Evolutionary conservation across 2,113 vertebrate genomes (phyloP).

Genomic region (Falco punctatus): DNA sequence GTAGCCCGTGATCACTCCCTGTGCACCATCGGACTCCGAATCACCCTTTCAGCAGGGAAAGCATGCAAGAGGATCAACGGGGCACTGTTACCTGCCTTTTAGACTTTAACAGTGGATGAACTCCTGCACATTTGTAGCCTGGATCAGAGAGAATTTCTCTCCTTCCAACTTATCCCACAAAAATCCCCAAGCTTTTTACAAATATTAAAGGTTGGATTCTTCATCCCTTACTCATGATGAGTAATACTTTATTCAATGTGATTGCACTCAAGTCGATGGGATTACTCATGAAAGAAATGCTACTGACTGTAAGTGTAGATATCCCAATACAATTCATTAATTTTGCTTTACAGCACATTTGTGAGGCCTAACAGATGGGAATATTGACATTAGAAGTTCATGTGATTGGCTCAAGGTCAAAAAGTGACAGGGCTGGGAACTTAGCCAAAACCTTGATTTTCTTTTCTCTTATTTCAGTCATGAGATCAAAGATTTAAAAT

Average conservation of each 20-base stretch:
- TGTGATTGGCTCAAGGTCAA: conserved; percentile 50
- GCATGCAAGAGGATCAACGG: neutral
- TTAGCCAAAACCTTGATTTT: conserved; percentile 27
- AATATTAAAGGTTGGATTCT: neutral
- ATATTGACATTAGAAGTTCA: conserved; percentile 56
- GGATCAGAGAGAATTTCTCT: neutral
- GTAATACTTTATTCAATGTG: neutral
- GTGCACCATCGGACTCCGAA: neutral
- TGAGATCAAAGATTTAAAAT: neutral
- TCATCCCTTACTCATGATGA: neutral
- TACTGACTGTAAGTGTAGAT: conserved; percentile 4
- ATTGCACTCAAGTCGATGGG: neutral
- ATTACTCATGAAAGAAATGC: conserved; percentile 20
- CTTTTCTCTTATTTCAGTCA: neutral
- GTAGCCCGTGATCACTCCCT: neutral
- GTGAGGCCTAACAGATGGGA: conserved; percentile 44
- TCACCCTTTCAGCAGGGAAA: neutral
- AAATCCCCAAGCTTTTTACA: neutral
- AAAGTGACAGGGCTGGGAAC: conserved; percentile 39
- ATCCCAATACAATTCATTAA: conserved; percentile 37
- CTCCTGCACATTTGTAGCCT: neutral
- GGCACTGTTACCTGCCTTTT: neutral
- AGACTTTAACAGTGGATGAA: neutral
- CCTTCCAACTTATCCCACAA: neutral
- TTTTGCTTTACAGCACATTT: conserved; percentile 9